Conservation (phyloP, 2,797 vertebrate species). For the Phoebastria nigripes region DNA sequence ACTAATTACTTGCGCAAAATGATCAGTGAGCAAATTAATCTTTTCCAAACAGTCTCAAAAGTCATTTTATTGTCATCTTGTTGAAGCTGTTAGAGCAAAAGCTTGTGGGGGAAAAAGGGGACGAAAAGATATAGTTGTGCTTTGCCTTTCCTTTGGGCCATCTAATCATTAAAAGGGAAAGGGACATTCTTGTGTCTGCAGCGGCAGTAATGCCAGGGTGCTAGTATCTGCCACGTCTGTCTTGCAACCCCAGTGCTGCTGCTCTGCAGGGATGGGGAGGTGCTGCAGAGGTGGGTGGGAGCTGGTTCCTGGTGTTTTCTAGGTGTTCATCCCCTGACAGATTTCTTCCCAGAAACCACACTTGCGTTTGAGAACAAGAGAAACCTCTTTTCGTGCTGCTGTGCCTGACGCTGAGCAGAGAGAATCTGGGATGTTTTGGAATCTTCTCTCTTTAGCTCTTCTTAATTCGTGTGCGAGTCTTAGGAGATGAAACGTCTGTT, state of each 20-base stretch:
- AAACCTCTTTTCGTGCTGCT: accelerated
- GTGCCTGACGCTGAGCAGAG: neutral
- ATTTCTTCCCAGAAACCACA: neutral
- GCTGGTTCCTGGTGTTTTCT: neutral
- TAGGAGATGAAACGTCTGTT: neutral
- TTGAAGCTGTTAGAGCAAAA: neutral
- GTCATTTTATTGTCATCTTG: neutral
- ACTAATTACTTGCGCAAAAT: neutral
- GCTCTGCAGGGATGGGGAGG: neutral
- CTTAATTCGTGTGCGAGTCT: accelerated
- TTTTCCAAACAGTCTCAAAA: neutral
- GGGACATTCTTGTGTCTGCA: accelerated
- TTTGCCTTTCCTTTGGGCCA: neutral
- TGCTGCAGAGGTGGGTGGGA: neutral
- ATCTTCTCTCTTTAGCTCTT: neutral
- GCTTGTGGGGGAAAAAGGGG: neutral
- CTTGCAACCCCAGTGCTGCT: accelerated
- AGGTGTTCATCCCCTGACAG: too few relatives aligned
- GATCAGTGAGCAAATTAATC: neutral
- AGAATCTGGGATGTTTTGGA: neutral
- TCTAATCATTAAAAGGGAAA: accelerated
- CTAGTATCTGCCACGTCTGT: accelerated
- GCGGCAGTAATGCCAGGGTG: neutral
- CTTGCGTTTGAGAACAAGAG: accelerated
- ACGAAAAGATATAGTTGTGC: neutral